Base-by-base conservation (phyloP, 2,797 vertebrate genomes). In the Scyliorhinus canicula region DNA sequence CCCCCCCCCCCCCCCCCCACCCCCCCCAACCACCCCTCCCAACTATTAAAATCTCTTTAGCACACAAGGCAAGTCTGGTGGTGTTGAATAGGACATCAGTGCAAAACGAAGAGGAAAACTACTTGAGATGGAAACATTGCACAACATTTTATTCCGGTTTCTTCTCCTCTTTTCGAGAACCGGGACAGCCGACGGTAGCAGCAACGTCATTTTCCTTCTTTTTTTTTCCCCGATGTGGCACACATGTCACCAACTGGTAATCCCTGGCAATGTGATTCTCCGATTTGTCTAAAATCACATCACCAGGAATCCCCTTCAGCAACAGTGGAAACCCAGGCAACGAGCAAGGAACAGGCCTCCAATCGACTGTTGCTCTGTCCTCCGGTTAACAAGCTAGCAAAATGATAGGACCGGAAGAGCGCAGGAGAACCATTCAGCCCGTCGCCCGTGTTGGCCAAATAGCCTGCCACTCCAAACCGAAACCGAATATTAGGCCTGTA, bases 261-360 rank as follows among this genome's bases (percentile, higher is more conserved):
- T 99, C 98, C 98, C 98, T 99, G 98, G 98, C 98, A 99, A 99
- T 99, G 98, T 99, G 98, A 99, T 99, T 99, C 98, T 97, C 97
- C 96, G 96, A 96, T 96, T 97, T 96, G 96, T 96, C 97, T 96
- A 98, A 99, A 99, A 99, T 99, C 98, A 98, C 98, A 98, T 98
- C 98, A 97, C 98, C 98, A 98, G 98, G 98, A 98, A 98, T 98
- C 98, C 98, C 98, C 98, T 97, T 98, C 97, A 98, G 97, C 98
- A 96, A 95, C 97, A 97, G 98, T 65, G n/a, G 21, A 35, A 74
- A 35, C 24, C 28, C 21, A n/a, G 14, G 52, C 52, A 57, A 11
- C 1, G 52, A 19, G 1, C 88, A 24, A 0, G 7, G 35, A 63
- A 63, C 86, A 40, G 24, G 8, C 16, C 85, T 19, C 55, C 35